phyloP scores from a whole-genome alignment of 1,140 invertebrate species.

The Bombus waltoni region DNA sequence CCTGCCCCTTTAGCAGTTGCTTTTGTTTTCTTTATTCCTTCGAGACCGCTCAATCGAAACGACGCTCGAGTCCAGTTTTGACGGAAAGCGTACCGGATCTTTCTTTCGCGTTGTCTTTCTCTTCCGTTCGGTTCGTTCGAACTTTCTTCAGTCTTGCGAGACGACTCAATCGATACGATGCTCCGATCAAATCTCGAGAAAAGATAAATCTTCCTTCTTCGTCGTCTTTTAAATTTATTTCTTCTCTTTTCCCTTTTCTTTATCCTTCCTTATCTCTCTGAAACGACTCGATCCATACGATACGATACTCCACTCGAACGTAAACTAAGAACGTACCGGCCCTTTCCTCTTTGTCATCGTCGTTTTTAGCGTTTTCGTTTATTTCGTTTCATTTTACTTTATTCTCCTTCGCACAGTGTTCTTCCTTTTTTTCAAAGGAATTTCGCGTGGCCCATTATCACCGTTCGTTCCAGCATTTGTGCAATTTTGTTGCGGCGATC shows the following conservation, averaged over 20 bases:
- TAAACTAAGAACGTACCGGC: too few species aligned
- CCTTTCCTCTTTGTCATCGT: not conserved
- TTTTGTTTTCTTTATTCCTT: not conserved
- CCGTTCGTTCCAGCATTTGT: conserved; percentile 40
- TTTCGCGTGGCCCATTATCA: conserved; percentile 33
- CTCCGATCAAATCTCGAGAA: not conserved
- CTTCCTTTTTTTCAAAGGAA: not conserved
- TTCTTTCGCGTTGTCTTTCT: too few species aligned
- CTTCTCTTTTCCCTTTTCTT: not conserved
- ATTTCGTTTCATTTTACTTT: not conserved
- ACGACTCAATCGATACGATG: not conserved
- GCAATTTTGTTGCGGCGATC: conserved; percentile 58
- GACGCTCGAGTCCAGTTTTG: not conserved
- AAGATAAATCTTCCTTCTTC: too few species aligned
- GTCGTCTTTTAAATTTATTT: not conserved
- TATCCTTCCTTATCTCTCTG: too few species aligned
- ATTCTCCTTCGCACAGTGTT: not conserved
- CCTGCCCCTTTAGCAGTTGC: too few species aligned
- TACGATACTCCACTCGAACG: too few species aligned
- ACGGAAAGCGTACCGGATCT: too few species aligned
- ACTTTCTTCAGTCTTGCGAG: not conserved
- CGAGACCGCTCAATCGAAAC: not conserved
- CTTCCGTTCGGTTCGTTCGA: not conserved
- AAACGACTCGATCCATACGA: too few species aligned
- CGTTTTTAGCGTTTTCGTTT: not conserved